Evolutionary conservation across 2,888 invertebrate genomes (phyloP), one percentile per base, ranked within the genome.

Genomic region (Conchocele bisecta): DNA sequence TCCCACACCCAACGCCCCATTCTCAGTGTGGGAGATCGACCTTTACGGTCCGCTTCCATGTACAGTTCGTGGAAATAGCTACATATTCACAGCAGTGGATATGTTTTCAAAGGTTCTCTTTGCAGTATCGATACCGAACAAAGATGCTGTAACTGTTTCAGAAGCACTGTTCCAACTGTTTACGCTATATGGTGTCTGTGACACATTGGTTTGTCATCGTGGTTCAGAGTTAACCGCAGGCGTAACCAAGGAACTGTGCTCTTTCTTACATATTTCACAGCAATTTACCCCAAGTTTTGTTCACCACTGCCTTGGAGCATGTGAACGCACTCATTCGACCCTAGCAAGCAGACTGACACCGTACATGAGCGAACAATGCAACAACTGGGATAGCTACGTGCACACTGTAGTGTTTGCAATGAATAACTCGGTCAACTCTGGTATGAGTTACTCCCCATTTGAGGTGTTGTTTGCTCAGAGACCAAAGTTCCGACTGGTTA

Each of bases 61-160:
- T 26, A 58, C 73, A 20, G 33, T 13, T 20, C 50, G 46, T 13
- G 60, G 74, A 24, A 64, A 68, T 54, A 46, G 50, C 15, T 74
- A 65, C 57, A 39, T 60, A 11, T 74, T 64, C 35, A 68, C 74
- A 33, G 64, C 64, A 15, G 24, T 59, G 1, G 72, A 75, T 35
- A 73, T 73, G 73, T 73, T 70, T 42, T 54, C 59, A 22, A 75
- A 73, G 50, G 64, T 53, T 33, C n/a, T 75, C 15, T 63, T 57
- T 50, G 46, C 68, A 9, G 28, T 65, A 9, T 61, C 79, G 3
- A 37, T 72, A 1, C 51, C 56, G 9, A 65, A 61, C 29, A 69
- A 59, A 17, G 67, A 75, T 64, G 70, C 75, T n/a, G n/a, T 73
- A 6, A 67, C 67, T n/a, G 67, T 75, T 7, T 54, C n/a, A n/a